Evolutionary conservation across 2,797 vertebrate genomes (phyloP).

Genomic region (Ataeniobius toweri): DNA sequence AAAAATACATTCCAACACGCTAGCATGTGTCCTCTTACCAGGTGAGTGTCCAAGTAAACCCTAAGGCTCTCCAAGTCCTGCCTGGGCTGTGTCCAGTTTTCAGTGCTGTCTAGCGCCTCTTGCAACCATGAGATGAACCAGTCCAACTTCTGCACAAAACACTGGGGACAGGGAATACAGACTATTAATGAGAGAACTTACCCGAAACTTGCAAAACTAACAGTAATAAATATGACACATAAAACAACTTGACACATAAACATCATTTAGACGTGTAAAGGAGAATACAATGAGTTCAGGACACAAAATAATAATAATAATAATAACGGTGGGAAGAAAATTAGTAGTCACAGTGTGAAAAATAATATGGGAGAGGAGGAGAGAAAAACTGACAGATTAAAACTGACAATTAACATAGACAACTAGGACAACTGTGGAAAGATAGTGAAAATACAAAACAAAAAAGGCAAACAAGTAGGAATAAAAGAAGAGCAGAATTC

Average conservation of each 20-base stretch:
- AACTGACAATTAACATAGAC: too few relatives aligned
- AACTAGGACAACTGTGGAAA: too few relatives aligned
- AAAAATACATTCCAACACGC: background rate
- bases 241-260: too few relatives aligned
- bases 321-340: constrained; percentile 28
- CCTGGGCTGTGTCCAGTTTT: constrained; percentile 95
- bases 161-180: constrained; percentile 70
- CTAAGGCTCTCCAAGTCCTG: constrained; percentile 89
- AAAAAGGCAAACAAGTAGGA: background rate
- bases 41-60: constrained; percentile 95
- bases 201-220: background rate
- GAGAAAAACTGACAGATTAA: background rate
- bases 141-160: constrained; percentile 94
- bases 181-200: background rate
- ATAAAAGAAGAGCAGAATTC: too few relatives aligned
- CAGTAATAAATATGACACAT: constrained; percentile 19
- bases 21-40: constrained; percentile 82
- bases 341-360: constrained; percentile 44
- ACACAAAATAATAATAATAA: constrained; percentile 38
- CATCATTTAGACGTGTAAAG: too few relatives aligned
- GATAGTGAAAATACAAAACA: too few relatives aligned
- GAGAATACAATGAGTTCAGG: constrained; percentile 51
- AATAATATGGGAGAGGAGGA: constrained; percentile 11
- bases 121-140: constrained; percentile 96
- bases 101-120: constrained; percentile 92